phyloP scores from a whole-genome alignment of 2,888 invertebrate species.

The Agriopis marginaria region DNA sequence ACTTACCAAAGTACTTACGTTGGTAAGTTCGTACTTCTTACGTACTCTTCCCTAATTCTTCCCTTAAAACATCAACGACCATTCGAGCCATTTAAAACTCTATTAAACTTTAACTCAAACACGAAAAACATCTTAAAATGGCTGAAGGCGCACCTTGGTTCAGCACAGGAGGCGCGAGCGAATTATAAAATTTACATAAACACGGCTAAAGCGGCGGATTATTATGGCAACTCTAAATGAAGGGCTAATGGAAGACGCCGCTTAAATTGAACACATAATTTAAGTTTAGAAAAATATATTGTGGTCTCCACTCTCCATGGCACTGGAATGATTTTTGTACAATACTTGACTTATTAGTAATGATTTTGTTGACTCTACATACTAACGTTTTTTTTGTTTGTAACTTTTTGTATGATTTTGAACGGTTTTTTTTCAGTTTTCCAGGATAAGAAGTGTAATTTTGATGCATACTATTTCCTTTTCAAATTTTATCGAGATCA shows the following conservation, averaged over 20 bases:
- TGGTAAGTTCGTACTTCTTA: no score
- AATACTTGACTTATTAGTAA: no score
- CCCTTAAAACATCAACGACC: slow-evolving; percentile 15
- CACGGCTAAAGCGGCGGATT: slow-evolving; percentile 14
- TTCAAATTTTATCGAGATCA: no score
- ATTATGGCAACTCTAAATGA: slow-evolving; percentile 15
- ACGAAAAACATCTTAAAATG: slow-evolving; percentile 28
- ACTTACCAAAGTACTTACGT: slow-evolving; percentile 3
- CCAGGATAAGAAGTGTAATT: no score
- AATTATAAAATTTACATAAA: slow-evolving; percentile 34
- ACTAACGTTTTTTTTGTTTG: no score
- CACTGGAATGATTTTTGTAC: no score
- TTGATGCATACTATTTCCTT: no score
- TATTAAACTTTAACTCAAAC: slow-evolving; percentile 25
- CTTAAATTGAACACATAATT: slow-evolving; percentile 7
- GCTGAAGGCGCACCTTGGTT: background rate
- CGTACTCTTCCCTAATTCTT: background rate
- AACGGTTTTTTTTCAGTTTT: no score
- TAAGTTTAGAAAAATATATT: slow-evolving; percentile 1
- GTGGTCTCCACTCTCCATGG: no score
- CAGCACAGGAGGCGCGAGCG: background rate
- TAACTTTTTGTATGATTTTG: no score
- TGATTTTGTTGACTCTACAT: no score
- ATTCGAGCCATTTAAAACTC: slow-evolving; percentile 4
- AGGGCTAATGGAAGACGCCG: slow-evolving; percentile 10